Base-by-base conservation (phyloP, 2,888 invertebrate genomes). In the Tupiocoris notatus region DNA sequence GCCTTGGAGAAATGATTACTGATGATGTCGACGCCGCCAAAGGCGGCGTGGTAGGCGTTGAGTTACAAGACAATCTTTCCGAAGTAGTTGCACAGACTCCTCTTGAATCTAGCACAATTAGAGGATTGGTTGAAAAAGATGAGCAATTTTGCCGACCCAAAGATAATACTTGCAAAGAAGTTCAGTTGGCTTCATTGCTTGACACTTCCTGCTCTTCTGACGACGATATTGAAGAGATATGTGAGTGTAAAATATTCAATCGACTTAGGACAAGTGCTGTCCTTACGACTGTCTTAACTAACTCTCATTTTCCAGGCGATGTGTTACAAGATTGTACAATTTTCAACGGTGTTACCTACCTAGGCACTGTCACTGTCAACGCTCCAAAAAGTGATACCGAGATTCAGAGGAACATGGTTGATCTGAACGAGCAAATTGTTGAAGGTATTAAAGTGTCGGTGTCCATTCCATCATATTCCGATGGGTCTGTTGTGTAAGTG, bases 321-420 rank as follows among this genome's bases (percentile, higher is more conserved):
- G 90, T 92, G 80, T 92, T 93, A 84, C 93, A 94, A 85, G 94
- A 94, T 80, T 94, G 93, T 84, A 94, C 95, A 17, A 92, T 95
- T 82, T 96, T 96, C 86, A 92, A 94, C 82, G 94, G 95, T 0
- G 94, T 98, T 61, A 93, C 94, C 78, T 97, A 97, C 86, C 87
- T 98, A 81, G 97, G 97, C 61, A 92, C 95, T 12, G 93, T 95
- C 73, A 90, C 91, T 80, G 95, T 98, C 81, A 92, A 93, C 83
- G 93, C 95, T 12, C 96, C 97, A 0, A 93, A 96, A 84, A 95
- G 94, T 20, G 96, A 97, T 85, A 86, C 87, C 9, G 96, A 97
- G 86, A 96, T 98, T 79, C 95, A 95, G 84, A 88, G 92, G 71
- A 96, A 96, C 83, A 97, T 98, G 93, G 90, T 90, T 79, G 92